A percentile compares a stretch with the other conserved stretches of the same genome.
Evolutionary conservation across 2,797 vertebrate genomes (phyloP).

Genomic region (Ataeniobius toweri): DNA sequence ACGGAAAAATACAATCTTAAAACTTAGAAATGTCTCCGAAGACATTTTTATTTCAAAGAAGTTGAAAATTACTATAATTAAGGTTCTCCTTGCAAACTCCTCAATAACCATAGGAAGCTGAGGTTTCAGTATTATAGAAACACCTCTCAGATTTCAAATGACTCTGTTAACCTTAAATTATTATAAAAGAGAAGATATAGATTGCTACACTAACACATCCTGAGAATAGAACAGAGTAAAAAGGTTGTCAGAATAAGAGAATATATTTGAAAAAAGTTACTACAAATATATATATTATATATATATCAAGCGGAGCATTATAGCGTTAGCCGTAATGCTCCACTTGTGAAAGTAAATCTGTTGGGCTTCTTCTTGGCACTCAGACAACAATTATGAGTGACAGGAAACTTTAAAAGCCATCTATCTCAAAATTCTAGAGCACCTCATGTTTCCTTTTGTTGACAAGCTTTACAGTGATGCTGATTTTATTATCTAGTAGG

Average conservation of each 20-base stretch:
- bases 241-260: background rate
- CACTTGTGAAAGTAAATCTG: too few species aligned
- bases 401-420: too few species aligned
- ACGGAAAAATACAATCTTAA: background rate
- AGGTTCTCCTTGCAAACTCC: background rate
- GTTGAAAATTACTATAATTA: background rate
- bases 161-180: conserved; percentile 12
- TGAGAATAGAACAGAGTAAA: background rate
- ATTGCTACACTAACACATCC: background rate
- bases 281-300: too few species aligned
- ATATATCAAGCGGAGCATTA: too few species aligned
- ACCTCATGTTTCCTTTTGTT: too few species aligned
- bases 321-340: too few species aligned
- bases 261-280: background rate
- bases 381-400: too few species aligned
- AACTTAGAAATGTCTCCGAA: background rate
- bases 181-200: conserved; percentile 9
- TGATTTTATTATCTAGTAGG: too few species aligned
- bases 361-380: too few species aligned
- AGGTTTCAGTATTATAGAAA: background rate
- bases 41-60: background rate
- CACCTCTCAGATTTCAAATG: conserved; percentile 8
- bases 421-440: too few species aligned
- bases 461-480: too few species aligned
- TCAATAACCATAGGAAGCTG: background rate